Evolutionary conservation across 2,888 invertebrate genomes (phyloP).

Genomic region (Andricus quercusramuli): DNA sequence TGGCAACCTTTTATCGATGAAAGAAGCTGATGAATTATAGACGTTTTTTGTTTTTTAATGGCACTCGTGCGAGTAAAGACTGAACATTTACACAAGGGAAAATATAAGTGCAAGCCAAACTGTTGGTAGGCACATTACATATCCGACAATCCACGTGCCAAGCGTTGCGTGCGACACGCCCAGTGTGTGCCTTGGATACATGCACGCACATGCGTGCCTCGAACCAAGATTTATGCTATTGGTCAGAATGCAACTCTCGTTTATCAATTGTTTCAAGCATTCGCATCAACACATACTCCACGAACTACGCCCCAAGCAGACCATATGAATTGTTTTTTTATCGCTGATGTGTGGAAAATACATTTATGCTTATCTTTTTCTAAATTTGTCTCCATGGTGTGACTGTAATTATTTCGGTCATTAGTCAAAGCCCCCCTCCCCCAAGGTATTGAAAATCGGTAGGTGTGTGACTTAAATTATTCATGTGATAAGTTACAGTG

Average conservation of each 20-base stretch:
- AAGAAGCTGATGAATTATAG: not conserved
- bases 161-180: constrained; percentile 70
- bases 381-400: too few relatives aligned
- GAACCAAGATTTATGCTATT: constrained; percentile 65
- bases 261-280: constrained; percentile 60
- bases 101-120: constrained; percentile 34
- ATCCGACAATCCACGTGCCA: constrained; percentile 71
- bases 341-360: not conserved
- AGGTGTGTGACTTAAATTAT: too few relatives aligned
- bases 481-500: too few relatives aligned
- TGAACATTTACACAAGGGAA: constrained; percentile 24
- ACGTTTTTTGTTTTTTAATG: constrained; percentile 11
- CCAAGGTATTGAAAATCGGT: too few relatives aligned
- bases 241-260: constrained; percentile 62
- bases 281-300: constrained; percentile 44
- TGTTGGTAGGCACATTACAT: constrained; percentile 45
- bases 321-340: not conserved
- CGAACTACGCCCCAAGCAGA: not conserved
- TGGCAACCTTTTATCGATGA: not conserved
- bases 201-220: constrained; percentile 62
- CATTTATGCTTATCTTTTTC: too few relatives aligned
- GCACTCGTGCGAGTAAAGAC: constrained; percentile 17
- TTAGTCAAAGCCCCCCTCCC: too few relatives aligned
- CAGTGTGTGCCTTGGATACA: constrained; percentile 66
- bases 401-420: too few relatives aligned